These are phyloP conservation scores for Alexandromys oeconomus DNA, from an alignment of 2,797 vertebrate genomes.

Conservation along the genomic window DNA sequence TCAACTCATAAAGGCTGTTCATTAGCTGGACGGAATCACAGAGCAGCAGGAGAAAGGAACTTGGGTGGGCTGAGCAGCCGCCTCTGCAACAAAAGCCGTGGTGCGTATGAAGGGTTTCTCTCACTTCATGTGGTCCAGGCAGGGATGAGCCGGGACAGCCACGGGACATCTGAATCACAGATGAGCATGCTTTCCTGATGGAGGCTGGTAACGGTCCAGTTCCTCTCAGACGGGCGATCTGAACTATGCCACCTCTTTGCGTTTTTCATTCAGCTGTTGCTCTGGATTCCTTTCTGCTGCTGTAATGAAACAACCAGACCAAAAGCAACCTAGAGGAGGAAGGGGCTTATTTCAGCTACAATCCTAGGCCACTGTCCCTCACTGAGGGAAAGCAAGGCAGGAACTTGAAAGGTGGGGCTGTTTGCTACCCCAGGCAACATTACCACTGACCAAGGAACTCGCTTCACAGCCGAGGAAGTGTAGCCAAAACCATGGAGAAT, in stretches of 20 bases:
- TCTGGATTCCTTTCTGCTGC: neutral
- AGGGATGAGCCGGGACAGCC: constrained; percentile 7
- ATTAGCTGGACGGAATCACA: constrained; percentile 54
- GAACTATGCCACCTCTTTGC: neutral
- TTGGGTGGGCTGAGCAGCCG: neutral
- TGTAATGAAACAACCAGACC: neutral
- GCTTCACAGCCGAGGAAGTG: neutral
- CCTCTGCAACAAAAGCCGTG: constrained; percentile 52
- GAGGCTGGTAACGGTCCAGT: neutral
- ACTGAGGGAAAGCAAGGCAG: neutral
- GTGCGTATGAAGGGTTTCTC: neutral
- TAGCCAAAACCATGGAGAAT: neutral
- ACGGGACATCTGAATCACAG: neutral
- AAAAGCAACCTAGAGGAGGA: too few relatives aligned
- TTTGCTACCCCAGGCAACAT: neutral
- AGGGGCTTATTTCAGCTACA: neutral
- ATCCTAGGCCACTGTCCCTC: neutral
- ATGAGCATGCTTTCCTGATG: neutral
- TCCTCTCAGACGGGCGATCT: constrained; percentile 51
- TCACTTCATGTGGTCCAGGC: neutral
- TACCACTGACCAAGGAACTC: neutral
- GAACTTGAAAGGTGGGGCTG: neutral
- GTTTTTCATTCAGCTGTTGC: constrained; percentile 16
- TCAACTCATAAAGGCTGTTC: constrained; percentile 36
- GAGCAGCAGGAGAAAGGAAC: constrained; percentile 43